A percentile compares a stretch with the other conserved stretches of the same genome.
phyloP scores from a whole-genome alignment of 30 jellyfish, hydroid and myxozoan genomes.

The Sanderia malayensis region DNA sequence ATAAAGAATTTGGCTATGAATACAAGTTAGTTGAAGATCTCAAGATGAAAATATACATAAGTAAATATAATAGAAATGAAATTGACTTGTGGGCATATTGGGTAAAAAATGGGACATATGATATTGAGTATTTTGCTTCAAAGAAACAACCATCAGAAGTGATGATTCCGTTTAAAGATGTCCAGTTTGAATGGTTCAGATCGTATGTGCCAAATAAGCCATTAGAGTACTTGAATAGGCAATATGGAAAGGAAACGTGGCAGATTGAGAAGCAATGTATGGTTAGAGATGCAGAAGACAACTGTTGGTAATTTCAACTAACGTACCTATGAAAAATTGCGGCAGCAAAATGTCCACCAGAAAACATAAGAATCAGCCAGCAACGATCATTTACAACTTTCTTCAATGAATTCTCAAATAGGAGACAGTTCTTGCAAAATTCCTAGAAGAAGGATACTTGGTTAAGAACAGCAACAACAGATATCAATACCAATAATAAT shows the following conservation, averaged over 20 bases:
- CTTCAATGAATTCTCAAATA: slow-evolving; percentile 25
- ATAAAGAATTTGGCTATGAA: slow-evolving; percentile 39
- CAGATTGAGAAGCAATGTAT: slow-evolving; percentile 59
- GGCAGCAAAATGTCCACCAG: slow-evolving; percentile 98
- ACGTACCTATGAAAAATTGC: slow-evolving; percentile 86
- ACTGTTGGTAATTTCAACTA: slow-evolving; percentile 42
- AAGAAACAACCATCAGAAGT: slow-evolving; percentile 32
- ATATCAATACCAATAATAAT: background rate
- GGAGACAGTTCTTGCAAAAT: slow-evolving; percentile 16
- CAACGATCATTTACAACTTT: slow-evolving; percentile 15
- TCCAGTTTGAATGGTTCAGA: slow-evolving; percentile 51
- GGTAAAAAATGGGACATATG: background rate
- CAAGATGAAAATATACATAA: slow-evolving; percentile 55
- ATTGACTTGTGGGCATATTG: slow-evolving; percentile 88
- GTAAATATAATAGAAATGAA: slow-evolving; percentile 37
- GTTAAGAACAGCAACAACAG: background rate
- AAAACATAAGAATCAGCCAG: slow-evolving; percentile 78
- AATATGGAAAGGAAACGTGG: slow-evolving; percentile 82
- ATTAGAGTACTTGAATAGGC: slow-evolving; percentile 32
- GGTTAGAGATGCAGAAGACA: slow-evolving; percentile 65
- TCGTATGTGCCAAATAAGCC: slow-evolving; percentile 76
- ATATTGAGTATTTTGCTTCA: slow-evolving; percentile 33
- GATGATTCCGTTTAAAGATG: slow-evolving; percentile 60
- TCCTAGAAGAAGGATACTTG: slow-evolving; percentile 28
- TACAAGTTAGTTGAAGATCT: slow-evolving; percentile 35